Evolutionary conservation across 2,113 vertebrate species (phyloP).

Genomic region (Pipa parva): DNA sequence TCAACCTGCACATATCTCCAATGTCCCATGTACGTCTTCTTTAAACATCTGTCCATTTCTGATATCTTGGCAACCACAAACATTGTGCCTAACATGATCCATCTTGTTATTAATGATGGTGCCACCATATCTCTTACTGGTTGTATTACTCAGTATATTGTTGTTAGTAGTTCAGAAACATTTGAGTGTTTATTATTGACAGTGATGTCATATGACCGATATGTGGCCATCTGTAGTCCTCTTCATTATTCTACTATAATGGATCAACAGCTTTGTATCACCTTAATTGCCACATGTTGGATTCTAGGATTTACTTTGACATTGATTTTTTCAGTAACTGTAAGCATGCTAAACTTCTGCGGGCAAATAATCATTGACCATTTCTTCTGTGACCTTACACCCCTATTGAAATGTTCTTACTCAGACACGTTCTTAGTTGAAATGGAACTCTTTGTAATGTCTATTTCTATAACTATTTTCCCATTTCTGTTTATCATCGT

Average conservation of each 20-base stretch:
- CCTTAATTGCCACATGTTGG: slow-evolving; percentile 1
- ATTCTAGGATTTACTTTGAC: neutral
- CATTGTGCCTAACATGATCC: slow-evolving; percentile 44
- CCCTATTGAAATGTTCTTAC: neutral
- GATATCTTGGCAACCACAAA: slow-evolving; percentile 44
- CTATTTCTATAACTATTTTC: slow-evolving; percentile 12
- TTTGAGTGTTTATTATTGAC: slow-evolving; percentile 45
- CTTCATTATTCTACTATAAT: slow-evolving; percentile 38
- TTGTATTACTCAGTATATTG: slow-evolving; percentile 37
- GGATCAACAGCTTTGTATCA: neutral
- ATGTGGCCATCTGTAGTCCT: slow-evolving; percentile 43
- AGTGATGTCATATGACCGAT: slow-evolving; percentile 41
- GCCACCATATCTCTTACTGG: slow-evolving; percentile 11
- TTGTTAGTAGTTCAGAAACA: slow-evolving; percentile 24
- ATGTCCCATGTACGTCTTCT: slow-evolving; percentile 51
- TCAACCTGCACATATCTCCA: slow-evolving; percentile 40
- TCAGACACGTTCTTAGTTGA: neutral
- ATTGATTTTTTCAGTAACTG: neutral
- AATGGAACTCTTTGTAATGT: neutral
- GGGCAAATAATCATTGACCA: neutral
- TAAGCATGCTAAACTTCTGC: neutral
- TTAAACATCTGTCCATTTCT: slow-evolving; percentile 48
- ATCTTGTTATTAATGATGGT: neutral
- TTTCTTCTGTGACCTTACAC: slow-evolving; percentile 1
- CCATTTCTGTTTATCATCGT: neutral